Conservation (phyloP, 2,888 invertebrate genomes). For the Rhodophaea formosa region DNA sequence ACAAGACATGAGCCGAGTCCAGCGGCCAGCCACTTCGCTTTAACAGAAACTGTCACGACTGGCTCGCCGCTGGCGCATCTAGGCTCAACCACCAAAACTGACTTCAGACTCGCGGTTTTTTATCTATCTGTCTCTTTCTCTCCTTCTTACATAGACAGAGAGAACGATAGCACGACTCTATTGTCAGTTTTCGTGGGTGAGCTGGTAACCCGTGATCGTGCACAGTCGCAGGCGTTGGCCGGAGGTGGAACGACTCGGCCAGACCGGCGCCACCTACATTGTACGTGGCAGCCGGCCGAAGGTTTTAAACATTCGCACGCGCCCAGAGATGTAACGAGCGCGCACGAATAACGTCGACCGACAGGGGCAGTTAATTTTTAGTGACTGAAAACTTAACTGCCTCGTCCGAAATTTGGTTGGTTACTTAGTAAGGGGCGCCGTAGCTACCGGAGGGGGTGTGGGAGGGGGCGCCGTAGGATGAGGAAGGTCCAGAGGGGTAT, state of each 20-base stretch:
- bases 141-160: not conserved
- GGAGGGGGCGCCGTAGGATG: conserved; percentile 81
- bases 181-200: conserved; percentile 1
- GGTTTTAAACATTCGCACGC: conserved; percentile 62
- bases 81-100: conserved; percentile 3
- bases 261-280: conserved; percentile 73
- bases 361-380: conserved; percentile 33
- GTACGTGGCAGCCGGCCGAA: conserved; percentile 67
- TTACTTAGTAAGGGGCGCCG: conserved; percentile 83
- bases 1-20: conserved; percentile 71
- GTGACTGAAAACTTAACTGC: conserved; percentile 26
- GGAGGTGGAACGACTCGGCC: conserved; percentile 44
- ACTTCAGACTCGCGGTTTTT: not conserved
- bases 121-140: not conserved
- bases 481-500: conserved; percentile 78
- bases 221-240: conserved; percentile 78
- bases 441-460: conserved; percentile 84
- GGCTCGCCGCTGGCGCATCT: conserved; percentile 60
- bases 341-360: conserved; percentile 60
- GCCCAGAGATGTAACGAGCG: conserved; percentile 47
- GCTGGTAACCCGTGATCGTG: conserved; percentile 67
- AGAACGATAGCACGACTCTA: not conserved
- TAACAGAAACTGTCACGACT: conserved; percentile 45
- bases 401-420: conserved; percentile 38
- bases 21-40: conserved; percentile 70